Base-by-base conservation (phyloP, 2,888 invertebrate genomes). In the Scaptomyza cyrtandrae region DNA sequence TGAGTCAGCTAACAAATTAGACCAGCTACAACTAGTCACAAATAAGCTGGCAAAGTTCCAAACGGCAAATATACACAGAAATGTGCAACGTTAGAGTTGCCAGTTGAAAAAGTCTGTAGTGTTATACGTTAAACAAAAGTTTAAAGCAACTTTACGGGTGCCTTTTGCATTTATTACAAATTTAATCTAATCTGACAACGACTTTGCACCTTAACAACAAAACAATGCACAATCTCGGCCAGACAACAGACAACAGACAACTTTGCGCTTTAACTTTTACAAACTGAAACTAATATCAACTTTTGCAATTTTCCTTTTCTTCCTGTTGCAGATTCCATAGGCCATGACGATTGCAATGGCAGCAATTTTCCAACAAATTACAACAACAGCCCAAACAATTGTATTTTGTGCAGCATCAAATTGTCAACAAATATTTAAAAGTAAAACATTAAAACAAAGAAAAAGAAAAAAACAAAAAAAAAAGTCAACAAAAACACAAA, bases 271-370 rank as follows among this genome's bases (percentile, higher is more conserved):
- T 29, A 72, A 72, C 54, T 73, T 74, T 65, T 14, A 75, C 82
- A 81, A 55, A 37, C 46, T 33, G 57, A 79, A 86, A 78, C 86
- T 82, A 82, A 82, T 82, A 70, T 27, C 10, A 75, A 72, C 68
- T 78, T 75, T 69, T 71, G 50, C 55, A 46, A 69, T 70, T 64
- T 68, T 45, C 45, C 24, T 29, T 5, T 10, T 58, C 37, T 39
- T 39, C n/a, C 13, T 43, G 24, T 54, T 88, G 27, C 93, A 95
- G 95, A 94, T 95, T 95, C 94, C 95, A 95, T 93, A 95, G 95
- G 94, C 95, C 95, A 95, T 95, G 95, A 95, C 95, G 94, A 94
- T 94, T 94, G 94, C 92, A 92, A 92, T 91, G 91, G 92, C 89
- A 85, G 80, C 80, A 89, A 89, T 78, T 88, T 90, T 88, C 86